Evolutionary conservation across 64 coral and sea anemone genomes (phyloP), one percentile per base, ranked within the genome.

Genomic region (Montipora foliosa): DNA sequence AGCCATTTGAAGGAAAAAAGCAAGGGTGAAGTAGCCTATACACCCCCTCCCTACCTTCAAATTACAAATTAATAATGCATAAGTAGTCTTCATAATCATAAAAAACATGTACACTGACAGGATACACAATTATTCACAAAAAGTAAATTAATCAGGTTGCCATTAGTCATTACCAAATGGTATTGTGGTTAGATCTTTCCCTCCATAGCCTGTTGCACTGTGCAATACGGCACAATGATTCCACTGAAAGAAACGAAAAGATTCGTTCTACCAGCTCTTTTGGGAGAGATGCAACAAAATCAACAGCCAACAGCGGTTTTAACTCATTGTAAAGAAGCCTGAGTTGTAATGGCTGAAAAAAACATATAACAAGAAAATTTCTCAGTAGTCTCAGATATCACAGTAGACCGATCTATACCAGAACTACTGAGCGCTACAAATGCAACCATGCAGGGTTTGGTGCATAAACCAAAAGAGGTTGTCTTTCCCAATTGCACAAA

Each of bases 211-310:
- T 93, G n/a, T 71, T 93, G 15, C 91, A 93, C 58, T 66, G 49
- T 22, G 91, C 75, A 93, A 87, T 73, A 53, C 44, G 19, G 15
- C 91, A 87, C 9, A 93, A 74, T 77, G 80, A 67, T 19, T 62
- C 47, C 16, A 85, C 91, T 8, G 91, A 52, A 13, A 93, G 74
- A 77, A 71, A 93, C n/a, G 91, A 93, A 20, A 93, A 93, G 57
- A 93, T 93, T 22, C 91, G 48, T 62, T 93, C 82, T 87, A 59
- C 84, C 52, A 93, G 19, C 62, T 93, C 91, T 46, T 93, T 93
- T 87, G 91, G 91, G 22, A 93, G 82, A 79, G 84, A 78, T 25
- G 73, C 51, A 22, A 80, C 91, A 79, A 93, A 93, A 55, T 93
- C 83, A 48, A 93, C 84, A 52, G 91, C 82, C 4, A 93, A 59